Evolutionary conservation across 2,888 invertebrate genomes (phyloP), one percentile per base, ranked within the genome.

Genomic region (Lutraria lutraria): DNA sequence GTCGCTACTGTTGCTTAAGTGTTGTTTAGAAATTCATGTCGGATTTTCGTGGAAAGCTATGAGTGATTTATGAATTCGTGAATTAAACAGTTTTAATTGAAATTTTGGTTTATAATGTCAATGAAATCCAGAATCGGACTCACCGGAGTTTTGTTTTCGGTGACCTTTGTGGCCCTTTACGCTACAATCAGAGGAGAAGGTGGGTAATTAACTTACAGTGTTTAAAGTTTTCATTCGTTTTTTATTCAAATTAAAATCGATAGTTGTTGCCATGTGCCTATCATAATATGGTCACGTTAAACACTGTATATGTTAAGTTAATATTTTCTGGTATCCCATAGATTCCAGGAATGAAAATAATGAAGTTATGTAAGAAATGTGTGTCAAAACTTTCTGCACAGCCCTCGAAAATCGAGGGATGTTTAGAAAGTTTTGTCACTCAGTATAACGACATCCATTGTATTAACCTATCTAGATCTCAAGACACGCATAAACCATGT

Each of bases 11-110:
- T 76, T 76, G 16, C 25, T 76, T 19, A 34, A 25, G 31, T 76
- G 43, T 8, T 43, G 43, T 76, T 31, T 31, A 31, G 31, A 63
- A 76, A 76, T 34, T 76, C 34, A 19, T 76, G 76, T 31, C 16
- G 31, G 31, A 34, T 76, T 76, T 31, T 34, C 19, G 31, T 31
- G 76, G 76, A 34, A 31, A 34, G 34, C 34, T 34, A 76, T 76
- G 76, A 31, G 76, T 76, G 76, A 76, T 31, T 76, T 31, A 76
- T 16, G 25, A 31, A 76, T 76, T 76, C 31, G 76, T 76, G 31
- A 76, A 76, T 76, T 31, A 34, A 76, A 34, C 76, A 34, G 13
- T 76, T 34, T 34, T 16, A 34, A 19, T 68, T 34, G 76, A 76
- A 19, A 31, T 34, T 19, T 31, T 76, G 8, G 19, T 34, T 76